Evolutionary conservation across 2,113 vertebrate species (phyloP).

Genomic region (Corythaeola cristata): DNA sequence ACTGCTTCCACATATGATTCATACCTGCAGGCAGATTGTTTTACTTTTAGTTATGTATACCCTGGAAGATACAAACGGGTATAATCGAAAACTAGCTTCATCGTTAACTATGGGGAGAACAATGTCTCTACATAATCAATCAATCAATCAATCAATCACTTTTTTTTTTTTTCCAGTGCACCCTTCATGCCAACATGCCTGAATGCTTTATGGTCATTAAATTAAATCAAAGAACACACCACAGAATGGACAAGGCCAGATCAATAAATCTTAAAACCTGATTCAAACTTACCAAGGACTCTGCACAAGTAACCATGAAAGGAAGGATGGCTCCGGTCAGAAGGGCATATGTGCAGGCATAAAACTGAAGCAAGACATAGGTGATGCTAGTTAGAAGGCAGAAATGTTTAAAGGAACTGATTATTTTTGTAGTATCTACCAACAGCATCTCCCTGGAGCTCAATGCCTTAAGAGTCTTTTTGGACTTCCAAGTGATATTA

Average conservation of each 20-base stretch:
- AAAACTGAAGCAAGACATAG: not conserved
- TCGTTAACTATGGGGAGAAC: slow-evolving; percentile 4
- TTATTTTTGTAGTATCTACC: not conserved
- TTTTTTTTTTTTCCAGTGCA: not conserved
- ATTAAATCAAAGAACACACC: slow-evolving; percentile 56
- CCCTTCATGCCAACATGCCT: slow-evolving; percentile 52
- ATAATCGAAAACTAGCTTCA: not conserved
- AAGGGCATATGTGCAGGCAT: not conserved
- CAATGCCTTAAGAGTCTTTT: not conserved
- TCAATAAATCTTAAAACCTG: slow-evolving; percentile 62
- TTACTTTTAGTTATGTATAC: not conserved
- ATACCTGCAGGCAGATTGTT: not conserved
- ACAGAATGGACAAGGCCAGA: slow-evolving; percentile 51
- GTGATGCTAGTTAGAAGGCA: not conserved
- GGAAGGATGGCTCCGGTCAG: slow-evolving; percentile 5
- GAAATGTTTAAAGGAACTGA: not conserved
- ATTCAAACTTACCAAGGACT: slow-evolving; percentile 58
- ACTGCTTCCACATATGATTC: not conserved
- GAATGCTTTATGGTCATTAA: slow-evolving; percentile 55
- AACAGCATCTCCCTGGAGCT: not conserved
- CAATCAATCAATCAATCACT: not conserved
- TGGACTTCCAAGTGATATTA: rapidly evolving
- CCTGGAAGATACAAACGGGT: not conserved
- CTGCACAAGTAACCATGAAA: slow-evolving; percentile 48
- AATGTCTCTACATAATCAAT: slow-evolving; percentile 7